Evolutionary conservation across 2,113 vertebrate species (phyloP).

Genomic region (Scalopus aquaticus): DNA sequence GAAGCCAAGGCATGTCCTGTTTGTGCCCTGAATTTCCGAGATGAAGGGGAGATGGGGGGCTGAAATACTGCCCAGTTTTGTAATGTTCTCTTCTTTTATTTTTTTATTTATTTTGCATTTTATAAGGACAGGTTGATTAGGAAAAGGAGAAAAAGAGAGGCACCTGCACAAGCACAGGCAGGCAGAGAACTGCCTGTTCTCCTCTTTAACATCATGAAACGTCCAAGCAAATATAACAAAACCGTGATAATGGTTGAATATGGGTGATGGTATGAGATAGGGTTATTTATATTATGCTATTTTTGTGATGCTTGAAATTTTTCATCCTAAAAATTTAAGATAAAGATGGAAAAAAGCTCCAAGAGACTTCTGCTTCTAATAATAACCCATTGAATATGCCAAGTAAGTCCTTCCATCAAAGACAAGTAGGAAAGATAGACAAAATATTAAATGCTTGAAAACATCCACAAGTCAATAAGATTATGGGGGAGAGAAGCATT

Average conservation of each 20-base stretch:
- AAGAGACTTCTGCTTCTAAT: not conserved
- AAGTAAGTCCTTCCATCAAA: not conserved
- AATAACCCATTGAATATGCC: not conserved
- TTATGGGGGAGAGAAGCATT: not conserved
- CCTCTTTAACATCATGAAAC: not conserved
- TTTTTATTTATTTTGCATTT: too few relatives aligned
- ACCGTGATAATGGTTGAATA: not conserved
- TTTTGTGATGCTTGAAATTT: not conserved
- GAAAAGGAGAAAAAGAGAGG: too few relatives aligned
- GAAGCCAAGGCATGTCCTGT: not conserved
- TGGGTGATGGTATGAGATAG: too few relatives aligned
- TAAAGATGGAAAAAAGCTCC: not conserved
- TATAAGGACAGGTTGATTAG: too few relatives aligned
- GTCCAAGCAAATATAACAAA: not conserved
- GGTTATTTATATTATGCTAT: too few relatives aligned
- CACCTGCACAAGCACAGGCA: too few relatives aligned
- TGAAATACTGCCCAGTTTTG: not conserved
- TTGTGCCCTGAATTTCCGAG: not conserved
- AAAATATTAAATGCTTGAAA: slow-evolving; percentile 16
- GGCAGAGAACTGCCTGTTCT: too few relatives aligned
- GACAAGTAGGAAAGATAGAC: not conserved
- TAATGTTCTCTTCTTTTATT: not conserved
- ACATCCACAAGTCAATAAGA: not conserved
- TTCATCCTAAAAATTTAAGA: slow-evolving; percentile 6
- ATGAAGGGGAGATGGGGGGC: not conserved